Evolutionary conservation across 2,797 vertebrate genomes (phyloP).

Genomic region (Pagetopsis macropterus): DNA sequence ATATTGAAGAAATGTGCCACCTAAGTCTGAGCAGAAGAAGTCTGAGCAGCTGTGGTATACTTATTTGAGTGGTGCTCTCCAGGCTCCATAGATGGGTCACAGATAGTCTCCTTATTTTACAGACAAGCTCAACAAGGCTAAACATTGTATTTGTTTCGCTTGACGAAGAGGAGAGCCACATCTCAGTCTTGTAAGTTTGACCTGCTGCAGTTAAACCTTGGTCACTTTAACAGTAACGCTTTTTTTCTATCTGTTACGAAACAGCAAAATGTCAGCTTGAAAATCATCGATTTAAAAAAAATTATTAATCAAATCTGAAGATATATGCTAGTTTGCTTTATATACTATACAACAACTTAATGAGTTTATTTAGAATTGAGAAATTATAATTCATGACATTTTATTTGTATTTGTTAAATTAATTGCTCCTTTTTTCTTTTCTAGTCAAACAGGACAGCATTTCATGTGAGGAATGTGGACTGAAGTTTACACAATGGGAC

Average conservation of each 20-base stretch:
- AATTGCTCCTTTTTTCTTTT: constrained; percentile 29
- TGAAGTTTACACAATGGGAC: constrained; percentile 55
- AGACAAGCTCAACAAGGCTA: not conserved
- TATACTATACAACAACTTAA: not conserved
- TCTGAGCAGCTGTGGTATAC: not conserved
- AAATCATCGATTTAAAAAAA: not conserved
- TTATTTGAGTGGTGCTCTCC: not conserved
- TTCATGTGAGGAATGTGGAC: constrained; percentile 69
- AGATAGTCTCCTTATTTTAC: not conserved
- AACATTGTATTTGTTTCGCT: not conserved
- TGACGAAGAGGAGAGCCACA: constrained; percentile 38
- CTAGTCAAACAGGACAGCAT: constrained; percentile 49
- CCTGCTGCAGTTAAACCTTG: not conserved
- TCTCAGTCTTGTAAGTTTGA: constrained; percentile 43
- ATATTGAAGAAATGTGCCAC: not conserved
- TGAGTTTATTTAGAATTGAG: not conserved
- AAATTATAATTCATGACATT: not conserved
- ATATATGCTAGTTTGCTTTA: not conserved
- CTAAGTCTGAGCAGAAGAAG: not conserved
- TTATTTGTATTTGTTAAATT: not conserved
- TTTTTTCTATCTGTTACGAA: not conserved
- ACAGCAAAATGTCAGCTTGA: not conserved
- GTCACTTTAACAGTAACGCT: not conserved
- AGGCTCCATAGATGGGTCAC: not conserved
- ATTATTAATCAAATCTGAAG: not conserved